Evolutionary conservation across 2,888 invertebrate genomes (phyloP).

Genomic region (Clivina fossor): DNA sequence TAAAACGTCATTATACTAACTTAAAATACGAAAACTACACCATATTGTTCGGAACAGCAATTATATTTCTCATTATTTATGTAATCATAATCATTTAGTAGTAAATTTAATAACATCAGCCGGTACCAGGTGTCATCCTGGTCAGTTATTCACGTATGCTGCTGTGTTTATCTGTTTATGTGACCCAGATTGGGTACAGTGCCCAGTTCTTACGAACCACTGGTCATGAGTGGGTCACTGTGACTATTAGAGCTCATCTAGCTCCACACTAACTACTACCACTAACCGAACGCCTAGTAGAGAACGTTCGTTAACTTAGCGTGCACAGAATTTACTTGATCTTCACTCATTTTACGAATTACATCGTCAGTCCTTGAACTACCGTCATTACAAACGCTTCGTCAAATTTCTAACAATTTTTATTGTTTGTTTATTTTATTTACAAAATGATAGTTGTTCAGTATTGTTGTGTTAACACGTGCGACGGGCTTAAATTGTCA

Average conservation of each 20-base stretch:
- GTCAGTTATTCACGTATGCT: conserved; percentile 14
- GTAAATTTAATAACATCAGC: too few relatives aligned
- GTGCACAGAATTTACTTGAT: conserved; percentile 22
- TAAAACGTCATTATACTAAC: too few relatives aligned
- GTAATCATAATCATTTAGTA: too few relatives aligned
- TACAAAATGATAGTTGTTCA: conserved; percentile 3
- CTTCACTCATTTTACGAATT: conserved; percentile 26
- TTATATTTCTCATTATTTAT: too few relatives aligned
- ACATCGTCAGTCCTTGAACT: conserved; percentile 21
- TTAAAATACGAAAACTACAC: too few relatives aligned
- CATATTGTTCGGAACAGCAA: too few relatives aligned
- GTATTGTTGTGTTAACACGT: too few relatives aligned
- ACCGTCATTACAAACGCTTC: conserved; percentile 24
- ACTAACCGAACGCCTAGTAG: too few relatives aligned
- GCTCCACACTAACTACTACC: too few relatives aligned
- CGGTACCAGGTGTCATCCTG: conserved; percentile 24
- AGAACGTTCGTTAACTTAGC: too few relatives aligned
- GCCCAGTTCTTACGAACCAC: conserved; percentile 26
- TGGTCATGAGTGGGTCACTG: conserved; percentile 50
- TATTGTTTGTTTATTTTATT: background rate
- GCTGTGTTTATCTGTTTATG: background rate
- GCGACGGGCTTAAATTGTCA: background rate
- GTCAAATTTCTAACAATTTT: too few relatives aligned
- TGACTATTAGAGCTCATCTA: conserved; percentile 52
- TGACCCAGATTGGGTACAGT: conserved; percentile 25